Evolutionary conservation across 53 echinoderm and acorn worm species (phyloP).

Genomic region (Arbacia lixula): DNA sequence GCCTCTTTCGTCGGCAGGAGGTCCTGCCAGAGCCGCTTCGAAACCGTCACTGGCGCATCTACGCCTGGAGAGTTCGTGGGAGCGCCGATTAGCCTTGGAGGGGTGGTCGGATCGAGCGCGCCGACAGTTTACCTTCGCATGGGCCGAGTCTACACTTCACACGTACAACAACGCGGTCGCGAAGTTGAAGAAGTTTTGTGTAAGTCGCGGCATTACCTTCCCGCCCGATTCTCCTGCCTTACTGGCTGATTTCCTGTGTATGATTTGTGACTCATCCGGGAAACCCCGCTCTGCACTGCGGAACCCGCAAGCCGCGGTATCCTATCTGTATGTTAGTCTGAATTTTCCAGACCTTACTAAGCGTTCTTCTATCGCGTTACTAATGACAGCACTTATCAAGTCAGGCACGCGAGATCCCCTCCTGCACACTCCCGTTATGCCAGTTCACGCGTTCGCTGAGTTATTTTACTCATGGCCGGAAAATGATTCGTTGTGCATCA

Average conservation of each 20-base stretch:
- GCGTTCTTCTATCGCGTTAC: not conserved
- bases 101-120: constrained; percentile 58
- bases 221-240: constrained; percentile 9
- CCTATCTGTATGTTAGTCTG: constrained; percentile 35
- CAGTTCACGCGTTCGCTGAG: constrained; percentile 32
- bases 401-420: constrained; percentile 52
- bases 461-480: constrained; percentile 33
- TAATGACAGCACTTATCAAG: constrained; percentile 32
- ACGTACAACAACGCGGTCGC: constrained; percentile 42
- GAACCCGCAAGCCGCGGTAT: constrained; percentile 18
- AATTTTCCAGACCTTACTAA: constrained; percentile 10
- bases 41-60: constrained; percentile 51
- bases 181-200: constrained; percentile 51
- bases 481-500: constrained; percentile 12
- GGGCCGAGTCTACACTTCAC: constrained; percentile 51
- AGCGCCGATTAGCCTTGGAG: constrained; percentile 33
- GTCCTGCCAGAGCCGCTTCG: constrained; percentile 54
- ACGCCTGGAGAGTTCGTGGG: constrained; percentile 64
- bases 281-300: constrained; percentile 11
- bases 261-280: not conserved
- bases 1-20: constrained; percentile 22
- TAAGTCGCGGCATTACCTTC: not conserved
- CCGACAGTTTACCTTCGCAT: constrained; percentile 39
- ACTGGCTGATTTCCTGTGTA: constrained; percentile 49
- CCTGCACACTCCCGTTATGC: constrained; percentile 43